Percentiles rank a stretch among this genome's conserved stretches.
These are phyloP conservation scores for Drosophila anomelani DNA, from an alignment of 2,888 invertebrate genomes.

Conservation along the genomic window DNA sequence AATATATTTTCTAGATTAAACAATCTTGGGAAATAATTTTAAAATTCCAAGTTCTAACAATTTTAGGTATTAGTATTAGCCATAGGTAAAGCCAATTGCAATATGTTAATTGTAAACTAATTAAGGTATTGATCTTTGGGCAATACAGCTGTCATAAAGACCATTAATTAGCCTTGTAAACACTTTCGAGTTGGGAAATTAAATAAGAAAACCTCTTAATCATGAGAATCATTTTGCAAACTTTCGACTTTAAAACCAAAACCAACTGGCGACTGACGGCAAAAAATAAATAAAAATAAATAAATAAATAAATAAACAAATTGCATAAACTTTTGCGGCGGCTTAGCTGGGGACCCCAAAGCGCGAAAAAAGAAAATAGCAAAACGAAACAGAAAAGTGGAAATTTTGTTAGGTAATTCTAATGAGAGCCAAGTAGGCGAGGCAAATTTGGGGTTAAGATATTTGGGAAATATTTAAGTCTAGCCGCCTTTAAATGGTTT, in stretches of 20 bases:
- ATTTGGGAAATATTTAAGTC: background rate
- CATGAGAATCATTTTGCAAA: constrained; percentile 16
- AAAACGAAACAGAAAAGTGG: constrained; percentile 12
- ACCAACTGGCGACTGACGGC: constrained; percentile 11
- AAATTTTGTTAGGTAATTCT: constrained; percentile 27
- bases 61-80: too few species aligned
- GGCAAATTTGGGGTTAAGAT: constrained; percentile 15
- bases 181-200: background rate
- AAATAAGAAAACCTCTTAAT: constrained; percentile 9
- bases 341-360: constrained; percentile 4
- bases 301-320: constrained; percentile 30
- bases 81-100: background rate
- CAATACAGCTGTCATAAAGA: constrained; percentile 1
- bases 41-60: background rate
- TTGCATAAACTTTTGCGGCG: constrained; percentile 26
- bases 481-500: background rate
- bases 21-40: background rate
- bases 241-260: constrained; percentile 10
- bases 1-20: background rate
- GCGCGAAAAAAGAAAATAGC: background rate
- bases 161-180: constrained; percentile 10
- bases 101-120: background rate
- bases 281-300: background rate
- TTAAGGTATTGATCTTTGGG: constrained; percentile 5
- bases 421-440: constrained; percentile 19